phyloP scores from a whole-genome alignment of 2,797 vertebrate genomes.

The Coendou prehensilis region DNA sequence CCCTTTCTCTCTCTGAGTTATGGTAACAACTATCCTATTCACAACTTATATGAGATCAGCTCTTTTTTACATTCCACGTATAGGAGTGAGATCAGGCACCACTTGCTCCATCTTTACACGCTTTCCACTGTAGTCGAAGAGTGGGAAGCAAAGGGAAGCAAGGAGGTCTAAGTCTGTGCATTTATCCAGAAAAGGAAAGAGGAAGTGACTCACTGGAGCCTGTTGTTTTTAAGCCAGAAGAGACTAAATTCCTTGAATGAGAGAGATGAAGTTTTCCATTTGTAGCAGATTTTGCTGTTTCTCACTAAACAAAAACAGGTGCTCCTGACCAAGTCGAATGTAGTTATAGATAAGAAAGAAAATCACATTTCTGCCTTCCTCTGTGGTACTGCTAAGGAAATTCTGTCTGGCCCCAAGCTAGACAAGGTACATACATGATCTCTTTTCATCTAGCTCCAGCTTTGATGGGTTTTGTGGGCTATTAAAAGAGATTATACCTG shows the following conservation, averaged over 20 bases:
- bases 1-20: neutral
- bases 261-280: neutral
- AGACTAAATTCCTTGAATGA: neutral
- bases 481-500: neutral
- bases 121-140: neutral
- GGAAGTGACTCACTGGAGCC: neutral
- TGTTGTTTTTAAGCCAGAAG: neutral
- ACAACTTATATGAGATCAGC: neutral
- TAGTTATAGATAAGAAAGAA: neutral
- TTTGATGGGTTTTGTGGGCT: neutral
- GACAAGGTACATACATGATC: neutral
- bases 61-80: neutral
- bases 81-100: neutral
- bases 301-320: slow-evolving; percentile 1
- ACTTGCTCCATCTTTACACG: neutral
- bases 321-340: neutral
- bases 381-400: neutral
- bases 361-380: neutral
- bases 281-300: slow-evolving; percentile 34
- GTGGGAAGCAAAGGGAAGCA: neutral
- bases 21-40: neutral
- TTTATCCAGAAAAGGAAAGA: neutral
- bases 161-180: neutral
- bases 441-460: neutral
- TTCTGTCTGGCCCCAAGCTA: neutral